Percentiles rank a stretch among this genome's conserved stretches.
These are phyloP conservation scores for Parazoanthus darwini DNA, from an alignment of 92 coral and sea anemone species.

Conservation along the genomic window DNA sequence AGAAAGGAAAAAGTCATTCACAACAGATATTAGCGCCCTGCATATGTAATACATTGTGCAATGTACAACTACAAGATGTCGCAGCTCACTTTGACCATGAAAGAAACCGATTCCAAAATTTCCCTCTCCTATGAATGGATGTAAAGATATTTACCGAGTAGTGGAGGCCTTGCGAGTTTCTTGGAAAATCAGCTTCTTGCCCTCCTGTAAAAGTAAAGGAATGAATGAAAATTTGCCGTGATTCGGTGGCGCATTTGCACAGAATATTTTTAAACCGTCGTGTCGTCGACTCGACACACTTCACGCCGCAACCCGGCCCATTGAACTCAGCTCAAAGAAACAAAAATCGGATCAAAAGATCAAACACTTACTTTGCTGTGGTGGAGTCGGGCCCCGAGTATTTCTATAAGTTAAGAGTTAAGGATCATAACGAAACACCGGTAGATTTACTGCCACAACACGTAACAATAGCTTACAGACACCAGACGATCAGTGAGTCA, in stretches of 20 bases:
- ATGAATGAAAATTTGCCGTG: slow-evolving; percentile 41
- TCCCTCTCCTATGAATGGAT: background rate
- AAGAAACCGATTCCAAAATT: slow-evolving; percentile 7
- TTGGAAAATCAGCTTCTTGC: slow-evolving; percentile 33
- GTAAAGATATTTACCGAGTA: slow-evolving; percentile 12
- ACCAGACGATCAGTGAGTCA: slow-evolving; percentile 29
- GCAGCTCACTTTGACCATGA: slow-evolving; percentile 17
- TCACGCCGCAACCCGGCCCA: slow-evolving; percentile 42
- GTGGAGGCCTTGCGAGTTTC: slow-evolving; percentile 1
- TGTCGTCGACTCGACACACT: slow-evolving; percentile 44
- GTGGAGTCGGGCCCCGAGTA: slow-evolving; percentile 79
- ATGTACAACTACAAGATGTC: slow-evolving; percentile 27
- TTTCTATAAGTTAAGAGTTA: slow-evolving; percentile 61
- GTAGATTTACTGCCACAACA: slow-evolving; percentile 44
- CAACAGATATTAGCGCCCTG: slow-evolving; percentile 3
- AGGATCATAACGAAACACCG: slow-evolving; percentile 71
- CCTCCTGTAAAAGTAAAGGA: slow-evolving; percentile 41
- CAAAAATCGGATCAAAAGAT: slow-evolving; percentile 28
- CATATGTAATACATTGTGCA: slow-evolving; percentile 29
- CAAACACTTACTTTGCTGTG: slow-evolving; percentile 75
- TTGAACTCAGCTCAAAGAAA: slow-evolving; percentile 15
- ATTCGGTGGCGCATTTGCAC: slow-evolving; percentile 34
- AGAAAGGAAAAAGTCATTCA: slow-evolving; percentile 34
- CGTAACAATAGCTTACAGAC: slow-evolving; percentile 55
- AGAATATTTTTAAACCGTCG: slow-evolving; percentile 28